Conservation (phyloP, 2,113 vertebrate species). For the Aptenodytes forsteri region DNA sequence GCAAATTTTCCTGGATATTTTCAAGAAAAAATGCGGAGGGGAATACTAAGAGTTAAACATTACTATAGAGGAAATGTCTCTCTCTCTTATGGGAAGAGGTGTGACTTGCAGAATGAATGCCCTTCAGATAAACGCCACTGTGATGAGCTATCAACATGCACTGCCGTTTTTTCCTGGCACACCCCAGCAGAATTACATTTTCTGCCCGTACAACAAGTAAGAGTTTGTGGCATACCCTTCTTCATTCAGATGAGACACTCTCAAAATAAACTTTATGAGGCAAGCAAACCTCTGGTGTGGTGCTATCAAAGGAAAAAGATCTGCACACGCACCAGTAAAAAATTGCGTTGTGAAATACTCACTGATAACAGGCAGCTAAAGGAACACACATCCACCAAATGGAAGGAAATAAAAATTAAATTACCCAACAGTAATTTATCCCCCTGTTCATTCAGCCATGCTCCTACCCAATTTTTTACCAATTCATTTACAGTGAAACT, state of each 20-base stretch:
- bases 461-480: not conserved
- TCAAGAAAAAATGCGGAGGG: fast-evolving
- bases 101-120: not conserved
- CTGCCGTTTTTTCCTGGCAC: not conserved
- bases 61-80: not conserved
- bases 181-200: not conserved
- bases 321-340: not conserved
- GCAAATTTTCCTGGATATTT: not conserved
- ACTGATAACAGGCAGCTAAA: not conserved
- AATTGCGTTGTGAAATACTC: not conserved
- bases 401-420: not conserved
- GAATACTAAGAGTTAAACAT: not conserved
- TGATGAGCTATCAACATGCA: not conserved
- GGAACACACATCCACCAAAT: not conserved
- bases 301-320: not conserved
- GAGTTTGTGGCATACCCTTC: not conserved
- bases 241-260: not conserved
- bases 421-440: not conserved
- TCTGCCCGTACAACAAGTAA: not conserved
- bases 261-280: constrained; percentile 11
- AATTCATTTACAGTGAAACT: not conserved
- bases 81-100: not conserved
- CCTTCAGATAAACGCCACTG: not conserved
- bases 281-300: not conserved
- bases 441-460: not conserved